Evolutionary conservation across 53 echinoderm and acorn worm genomes (phyloP).

Genomic region (Actinopyga echinites): DNA sequence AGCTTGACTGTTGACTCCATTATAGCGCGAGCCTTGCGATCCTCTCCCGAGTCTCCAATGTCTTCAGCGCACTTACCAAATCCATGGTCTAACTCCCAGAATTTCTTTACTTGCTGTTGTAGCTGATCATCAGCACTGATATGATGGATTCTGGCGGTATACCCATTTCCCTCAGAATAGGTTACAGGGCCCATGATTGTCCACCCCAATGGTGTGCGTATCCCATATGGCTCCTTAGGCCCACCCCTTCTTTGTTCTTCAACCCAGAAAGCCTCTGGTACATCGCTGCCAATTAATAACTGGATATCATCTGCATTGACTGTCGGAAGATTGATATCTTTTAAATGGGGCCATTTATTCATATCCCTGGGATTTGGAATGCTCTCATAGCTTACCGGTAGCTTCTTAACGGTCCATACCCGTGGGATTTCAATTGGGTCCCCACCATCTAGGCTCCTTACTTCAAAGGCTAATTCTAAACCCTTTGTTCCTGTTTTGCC

Average conservation of each 20-base stretch:
- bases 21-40: slow-evolving; percentile 34
- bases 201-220: slow-evolving; percentile 49
- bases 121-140: background rate
- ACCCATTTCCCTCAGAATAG: background rate
- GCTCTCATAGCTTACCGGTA: slow-evolving; percentile 1
- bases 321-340: slow-evolving; percentile 4
- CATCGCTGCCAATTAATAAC: slow-evolving; percentile 51
- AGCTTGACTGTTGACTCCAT: slow-evolving; percentile 35
- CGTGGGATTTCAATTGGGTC: background rate
- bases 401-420: slow-evolving; percentile 38
- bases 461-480: background rate
- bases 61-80: slow-evolving; percentile 50
- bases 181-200: slow-evolving; percentile 44
- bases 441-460: background rate
- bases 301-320: slow-evolving; percentile 13
- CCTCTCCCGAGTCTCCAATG: slow-evolving; percentile 47
- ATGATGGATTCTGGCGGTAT: background rate
- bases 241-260: slow-evolving; percentile 46
- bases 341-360: slow-evolving; percentile 30
- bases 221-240: slow-evolving; percentile 51
- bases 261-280: slow-evolving; percentile 64
- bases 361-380: slow-evolving; percentile 25
- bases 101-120: slow-evolving; percentile 22
- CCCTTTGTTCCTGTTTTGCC: background rate
- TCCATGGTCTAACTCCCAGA: slow-evolving; percentile 29